phyloP scores from a whole-genome alignment of 2,797 vertebrate species.

The Pterois miles region DNA sequence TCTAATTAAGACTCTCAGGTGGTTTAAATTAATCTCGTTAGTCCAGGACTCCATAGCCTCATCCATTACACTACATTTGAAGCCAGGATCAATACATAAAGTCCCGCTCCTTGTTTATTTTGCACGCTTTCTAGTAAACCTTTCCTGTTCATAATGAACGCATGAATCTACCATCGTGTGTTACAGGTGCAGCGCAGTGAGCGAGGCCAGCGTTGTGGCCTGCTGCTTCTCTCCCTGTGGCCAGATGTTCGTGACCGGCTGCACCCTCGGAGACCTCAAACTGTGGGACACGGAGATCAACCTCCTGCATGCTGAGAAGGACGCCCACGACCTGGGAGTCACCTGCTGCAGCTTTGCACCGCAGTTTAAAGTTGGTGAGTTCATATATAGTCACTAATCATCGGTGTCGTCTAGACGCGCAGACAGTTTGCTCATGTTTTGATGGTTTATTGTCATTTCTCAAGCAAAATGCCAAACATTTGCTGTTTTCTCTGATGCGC shows the following conservation, averaged over 20 bases:
- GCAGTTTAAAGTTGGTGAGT: slow-evolving; percentile 79
- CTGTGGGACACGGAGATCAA: slow-evolving; percentile 86
- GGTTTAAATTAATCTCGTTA: neutral
- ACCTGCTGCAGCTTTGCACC: slow-evolving; percentile 89
- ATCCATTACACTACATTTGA: neutral
- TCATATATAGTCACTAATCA: neutral
- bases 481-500: neutral
- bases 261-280: slow-evolving; percentile 87
- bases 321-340: slow-evolving; percentile 90
- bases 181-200: slow-evolving; percentile 82
- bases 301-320: slow-evolving; percentile 82
- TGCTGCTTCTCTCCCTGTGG: slow-evolving; percentile 88
- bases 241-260: slow-evolving; percentile 88
- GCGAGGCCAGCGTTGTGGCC: slow-evolving; percentile 87
- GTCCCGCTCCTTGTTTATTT: neutral
- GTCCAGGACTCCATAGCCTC: neutral
- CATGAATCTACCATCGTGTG: neutral
- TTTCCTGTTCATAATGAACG: no score
- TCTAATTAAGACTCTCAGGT: slow-evolving; percentile 3
- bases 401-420: neutral
- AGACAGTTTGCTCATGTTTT: neutral
- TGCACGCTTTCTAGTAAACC: no score
- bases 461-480: neutral
- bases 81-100: neutral
- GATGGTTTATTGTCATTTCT: neutral